Evolutionary conservation across 2,888 invertebrate species (phyloP).

Genomic region (Falcaria lacertinaria): DNA sequence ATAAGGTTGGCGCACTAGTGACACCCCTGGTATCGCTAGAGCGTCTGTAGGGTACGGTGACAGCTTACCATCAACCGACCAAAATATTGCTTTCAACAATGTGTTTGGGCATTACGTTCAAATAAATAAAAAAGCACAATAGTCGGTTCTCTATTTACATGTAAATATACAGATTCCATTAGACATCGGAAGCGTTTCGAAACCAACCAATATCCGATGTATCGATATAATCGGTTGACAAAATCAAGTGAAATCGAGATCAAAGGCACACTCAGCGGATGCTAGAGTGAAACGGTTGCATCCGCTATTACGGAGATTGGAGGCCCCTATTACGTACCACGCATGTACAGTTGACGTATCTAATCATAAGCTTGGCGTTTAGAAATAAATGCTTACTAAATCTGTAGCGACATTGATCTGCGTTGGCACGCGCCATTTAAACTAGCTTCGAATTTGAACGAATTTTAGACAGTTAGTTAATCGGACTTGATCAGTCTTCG

Average conservation of each 20-base stretch:
- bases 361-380: background rate
- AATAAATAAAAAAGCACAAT: constrained; percentile 2
- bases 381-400: background rate
- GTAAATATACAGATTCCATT: background rate
- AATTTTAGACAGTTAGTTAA: too few relatives aligned
- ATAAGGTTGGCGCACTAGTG: too few relatives aligned
- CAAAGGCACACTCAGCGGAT: constrained; percentile 26
- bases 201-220: background rate
- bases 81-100: too few relatives aligned
- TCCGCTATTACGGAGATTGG: constrained; percentile 27
- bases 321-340: constrained; percentile 25
- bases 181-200: background rate
- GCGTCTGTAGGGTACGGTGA: too few relatives aligned
- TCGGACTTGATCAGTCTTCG: too few relatives aligned
- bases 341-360: background rate
- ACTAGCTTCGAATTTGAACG: too few relatives aligned
- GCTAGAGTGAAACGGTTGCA: constrained; percentile 20
- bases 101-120: too few relatives aligned
- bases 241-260: constrained; percentile 21
- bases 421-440: too few relatives aligned
- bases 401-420: too few relatives aligned
- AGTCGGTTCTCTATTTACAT: background rate
- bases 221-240: constrained; percentile 17
- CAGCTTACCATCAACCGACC: too few relatives aligned
- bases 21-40: too few relatives aligned